Evolutionary conservation across 2,113 vertebrate species (phyloP), one percentile per base, ranked within the genome.

Genomic region (Hemibagrus wyckioides): DNA sequence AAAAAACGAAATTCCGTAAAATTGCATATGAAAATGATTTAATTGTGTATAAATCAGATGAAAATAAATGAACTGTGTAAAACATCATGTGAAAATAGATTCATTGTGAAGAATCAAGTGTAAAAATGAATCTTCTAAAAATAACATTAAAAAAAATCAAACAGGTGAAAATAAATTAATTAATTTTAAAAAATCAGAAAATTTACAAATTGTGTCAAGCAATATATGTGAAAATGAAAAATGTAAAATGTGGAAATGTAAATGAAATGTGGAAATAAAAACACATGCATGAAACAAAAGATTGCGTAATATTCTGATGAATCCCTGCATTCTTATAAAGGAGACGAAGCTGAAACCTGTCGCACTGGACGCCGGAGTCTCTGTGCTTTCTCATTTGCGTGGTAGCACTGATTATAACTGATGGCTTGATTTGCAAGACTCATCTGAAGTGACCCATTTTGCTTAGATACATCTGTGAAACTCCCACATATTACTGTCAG

Each of bases 371-470:
- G 17, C 5, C 28, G 17, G n/a, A 14, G 61, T 71, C 33, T 81
- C 61, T 86, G 63, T 48, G n/a, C 59, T 81, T 81, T 79, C 77
- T 86, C 77, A 81, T 71, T 69, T 71, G 76, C 25, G 30, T 85
- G 36, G 71, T 52, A 59, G 25, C 75, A 1, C 75, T 85, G 75
- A 85, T 79, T 77, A 11, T 65, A 85, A 79, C 73, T 52, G 84
- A 63, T 52, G 73, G n/a, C 75, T 52, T 79, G 39, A 85, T 85
- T 85, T 39, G 41, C 36, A 33, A 77, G 56, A 59, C 59, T 65
- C 81, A 11, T 63, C 81, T 65, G 25, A 48, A 65, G 59, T 83
- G 59, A 65, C 59, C 84, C 56, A 77, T 19, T 85, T 85, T 85
- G 56, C 84, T 76, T 61, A 77, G 54, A 63, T 85, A 56, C 39